Evolutionary conservation across 2,113 vertebrate genomes (phyloP).

Genomic region (Excalfactoria chinensis): DNA sequence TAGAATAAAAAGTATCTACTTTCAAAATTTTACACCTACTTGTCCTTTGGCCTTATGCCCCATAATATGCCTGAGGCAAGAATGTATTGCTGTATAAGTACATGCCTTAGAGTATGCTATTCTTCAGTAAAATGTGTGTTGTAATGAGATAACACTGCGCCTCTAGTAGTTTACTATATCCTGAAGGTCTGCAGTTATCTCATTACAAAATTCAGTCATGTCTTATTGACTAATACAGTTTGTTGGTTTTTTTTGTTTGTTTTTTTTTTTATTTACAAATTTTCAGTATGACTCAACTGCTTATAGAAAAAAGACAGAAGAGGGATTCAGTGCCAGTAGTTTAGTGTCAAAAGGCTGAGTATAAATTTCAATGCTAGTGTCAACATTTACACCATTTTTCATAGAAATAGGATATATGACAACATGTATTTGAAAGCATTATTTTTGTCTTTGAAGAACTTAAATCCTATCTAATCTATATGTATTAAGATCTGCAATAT

Average conservation of each 20-base stretch:
- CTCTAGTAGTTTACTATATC: not conserved
- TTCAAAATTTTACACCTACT: constrained; percentile 26
- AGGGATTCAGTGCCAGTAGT: not conserved
- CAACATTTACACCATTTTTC: not conserved
- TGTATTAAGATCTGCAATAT: not conserved
- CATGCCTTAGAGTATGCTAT: not conserved
- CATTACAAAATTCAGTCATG: not conserved
- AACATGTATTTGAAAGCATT: not conserved
- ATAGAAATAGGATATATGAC: not conserved
- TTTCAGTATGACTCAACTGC: not conserved
- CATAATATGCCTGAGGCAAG: not conserved
- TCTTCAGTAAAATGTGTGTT: constrained; percentile 37
- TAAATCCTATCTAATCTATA: not conserved
- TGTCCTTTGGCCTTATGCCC: not conserved
- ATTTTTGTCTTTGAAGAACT: not conserved
- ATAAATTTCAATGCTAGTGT: not conserved
- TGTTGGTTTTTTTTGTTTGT: constrained; percentile 14
- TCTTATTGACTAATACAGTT: not conserved
- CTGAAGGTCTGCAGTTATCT: constrained; percentile 6
- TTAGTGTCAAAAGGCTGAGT: not conserved
- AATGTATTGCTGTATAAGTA: not conserved
- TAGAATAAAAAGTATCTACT: constrained; percentile 5
- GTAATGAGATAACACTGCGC: constrained; percentile 28
- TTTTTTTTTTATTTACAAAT: constrained; percentile 24
- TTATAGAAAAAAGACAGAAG: not conserved